Base-by-base conservation (phyloP, 2,113 vertebrate genomes). In the Neofelis nebulosa region DNA sequence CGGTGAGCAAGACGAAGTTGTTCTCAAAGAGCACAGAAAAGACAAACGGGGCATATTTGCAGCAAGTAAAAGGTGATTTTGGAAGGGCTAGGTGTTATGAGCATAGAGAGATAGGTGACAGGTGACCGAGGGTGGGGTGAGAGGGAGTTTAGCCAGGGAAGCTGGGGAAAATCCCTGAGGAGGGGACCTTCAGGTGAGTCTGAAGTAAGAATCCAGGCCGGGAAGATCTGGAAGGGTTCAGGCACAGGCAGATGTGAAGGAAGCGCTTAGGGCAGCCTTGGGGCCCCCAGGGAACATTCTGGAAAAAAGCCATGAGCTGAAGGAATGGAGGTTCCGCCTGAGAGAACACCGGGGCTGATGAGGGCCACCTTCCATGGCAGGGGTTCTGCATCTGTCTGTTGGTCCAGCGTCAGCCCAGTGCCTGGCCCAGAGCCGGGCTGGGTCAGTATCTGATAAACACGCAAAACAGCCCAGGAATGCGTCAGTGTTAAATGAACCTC, bases 311-410 rank as follows among this genome's bases (percentile, higher is more conserved):
- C 15, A 1, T 0, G 15, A 61, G 31, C 19, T 1, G 41, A 14
- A 25, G 7, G 11, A 9, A 23, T 0, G 11, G 38, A 33, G 36
- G 10, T 31, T 21, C 57, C 15, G 57, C 3, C 16, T 0, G 21
- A 45, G 25, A 9, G 29, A 10, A 0, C 2, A 0, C 11, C 0
- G 31, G 25, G 63, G 50, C 57, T 8, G 27, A 38, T 7, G 31
- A 79, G 29, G 57, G 19, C 69, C 65, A 3, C 10, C 4, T 13
- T 33, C 38, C 14, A 0, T 4, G 27, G 38, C 1, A 38, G 55
- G 0, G 1, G 19, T 45, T 33, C 78, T 7, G 27, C 0, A 1
- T 7, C 92, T 29, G 0, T 33, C 76, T 23, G 65, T 57, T 69
- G 5, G 1, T 41, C n/a, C 7, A 2, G 19, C 0, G 15, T 57